These are phyloP conservation scores for Eledona agricola DNA, from an alignment of 2,888 invertebrate genomes.

Conservation along the genomic window DNA sequence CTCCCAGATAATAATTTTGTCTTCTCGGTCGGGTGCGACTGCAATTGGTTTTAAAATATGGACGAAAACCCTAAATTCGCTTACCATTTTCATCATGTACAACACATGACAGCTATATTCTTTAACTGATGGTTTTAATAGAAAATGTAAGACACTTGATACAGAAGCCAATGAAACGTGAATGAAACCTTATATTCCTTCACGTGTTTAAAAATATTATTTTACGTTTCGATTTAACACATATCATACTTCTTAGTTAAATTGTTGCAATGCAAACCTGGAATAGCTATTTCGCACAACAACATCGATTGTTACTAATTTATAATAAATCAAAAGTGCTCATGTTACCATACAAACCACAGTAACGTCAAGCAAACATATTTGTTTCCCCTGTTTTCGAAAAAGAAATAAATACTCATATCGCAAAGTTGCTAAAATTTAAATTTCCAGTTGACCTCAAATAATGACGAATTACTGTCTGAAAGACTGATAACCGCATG, in stretches of 20 bases:
- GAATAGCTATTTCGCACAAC: too few relatives aligned
- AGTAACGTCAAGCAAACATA: too few relatives aligned
- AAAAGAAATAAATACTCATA: too few relatives aligned
- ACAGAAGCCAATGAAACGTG: conserved; percentile 54
- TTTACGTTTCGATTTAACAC: background rate
- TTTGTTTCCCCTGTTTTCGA: too few relatives aligned
- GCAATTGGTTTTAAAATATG: conserved; percentile 17
- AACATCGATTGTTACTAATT: background rate
- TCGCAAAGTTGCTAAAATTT: too few relatives aligned
- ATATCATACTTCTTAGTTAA: too few relatives aligned
- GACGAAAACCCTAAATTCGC: conserved; percentile 16
- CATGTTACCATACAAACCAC: too few relatives aligned
- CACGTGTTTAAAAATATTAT: conserved; percentile 18
- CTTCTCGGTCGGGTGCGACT: conserved; percentile 61
- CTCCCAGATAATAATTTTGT: conserved; percentile 63
- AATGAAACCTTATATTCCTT: conserved; percentile 49
- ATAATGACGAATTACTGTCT: too few relatives aligned
- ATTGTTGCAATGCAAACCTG: conserved; percentile 9
- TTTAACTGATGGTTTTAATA: conserved; percentile 7
- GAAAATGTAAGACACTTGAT: conserved; percentile 46
- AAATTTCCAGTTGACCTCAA: too few relatives aligned
- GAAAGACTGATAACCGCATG: too few relatives aligned
- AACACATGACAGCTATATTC: conserved; percentile 9
- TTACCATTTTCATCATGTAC: conserved; percentile 7
- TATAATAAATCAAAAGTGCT: too few relatives aligned